Conservation (phyloP, 2,797 vertebrate species). For the Urosaurus nigricauda region DNA sequence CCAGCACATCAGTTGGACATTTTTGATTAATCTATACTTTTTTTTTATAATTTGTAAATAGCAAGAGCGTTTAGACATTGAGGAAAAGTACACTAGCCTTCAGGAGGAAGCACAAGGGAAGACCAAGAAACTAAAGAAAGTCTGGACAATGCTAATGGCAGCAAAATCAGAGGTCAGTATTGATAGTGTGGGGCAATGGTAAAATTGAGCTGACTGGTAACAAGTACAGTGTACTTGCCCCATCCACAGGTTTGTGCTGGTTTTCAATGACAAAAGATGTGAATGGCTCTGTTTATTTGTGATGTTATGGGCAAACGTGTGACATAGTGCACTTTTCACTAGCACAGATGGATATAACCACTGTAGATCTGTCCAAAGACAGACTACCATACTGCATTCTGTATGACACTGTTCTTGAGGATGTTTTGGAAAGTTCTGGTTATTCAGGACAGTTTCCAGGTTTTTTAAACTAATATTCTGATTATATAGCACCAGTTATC, state of each 20-base stretch:
- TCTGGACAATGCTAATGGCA: constrained; percentile 99
- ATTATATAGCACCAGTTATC: neutral
- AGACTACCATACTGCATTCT: neutral
- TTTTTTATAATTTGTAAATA: constrained; percentile 72
- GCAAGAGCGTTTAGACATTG: constrained; percentile 99
- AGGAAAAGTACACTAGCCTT: constrained; percentile 98
- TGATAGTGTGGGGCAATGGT: neutral
- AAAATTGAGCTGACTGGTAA: neutral
- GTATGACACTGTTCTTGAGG: neutral
- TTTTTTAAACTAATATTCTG: neutral
- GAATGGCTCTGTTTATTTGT: neutral
- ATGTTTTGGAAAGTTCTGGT: neutral
- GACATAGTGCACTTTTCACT: neutral
- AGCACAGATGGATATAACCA: neutral
- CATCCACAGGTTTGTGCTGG: no score
- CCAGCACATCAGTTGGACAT: neutral
- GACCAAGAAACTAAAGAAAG: constrained; percentile 98
- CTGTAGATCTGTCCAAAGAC: neutral
- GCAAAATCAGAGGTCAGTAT: constrained; percentile 94
- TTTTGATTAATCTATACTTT: constrained; percentile 41
- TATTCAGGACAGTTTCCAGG: neutral
- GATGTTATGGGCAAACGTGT: neutral
- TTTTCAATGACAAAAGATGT: no score
- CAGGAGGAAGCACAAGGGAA: constrained; percentile 99
- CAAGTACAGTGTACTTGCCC: neutral